A percentile compares a stretch with the other conserved stretches of the same genome.
These are phyloP conservation scores for Bombus cullumanus DNA, from an alignment of 1,140 invertebrate genomes.

Conservation along the genomic window DNA sequence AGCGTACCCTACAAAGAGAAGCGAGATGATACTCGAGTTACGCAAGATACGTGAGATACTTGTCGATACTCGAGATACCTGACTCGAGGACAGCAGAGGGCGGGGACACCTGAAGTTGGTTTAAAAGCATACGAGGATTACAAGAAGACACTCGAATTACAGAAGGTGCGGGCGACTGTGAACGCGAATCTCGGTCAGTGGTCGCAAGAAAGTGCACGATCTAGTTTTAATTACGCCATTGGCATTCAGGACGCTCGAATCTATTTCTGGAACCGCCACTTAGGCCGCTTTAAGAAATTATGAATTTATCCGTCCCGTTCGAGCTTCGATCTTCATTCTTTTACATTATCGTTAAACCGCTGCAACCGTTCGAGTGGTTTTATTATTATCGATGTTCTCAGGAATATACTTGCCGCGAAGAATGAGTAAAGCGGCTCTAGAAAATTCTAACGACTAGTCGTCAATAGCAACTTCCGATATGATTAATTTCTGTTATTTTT, in stretches of 20 bases:
- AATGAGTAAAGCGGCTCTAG: no score
- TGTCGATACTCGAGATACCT: constrained; percentile 56
- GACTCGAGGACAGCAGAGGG: constrained; percentile 3
- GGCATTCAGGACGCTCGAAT: constrained; percentile 39
- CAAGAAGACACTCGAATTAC: constrained; percentile 53
- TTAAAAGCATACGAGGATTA: constrained; percentile 38
- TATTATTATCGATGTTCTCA: background rate
- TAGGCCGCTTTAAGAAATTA: constrained; percentile 33
- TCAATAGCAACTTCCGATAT: background rate
- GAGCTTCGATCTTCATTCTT: background rate
- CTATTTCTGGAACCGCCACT: constrained; percentile 28
- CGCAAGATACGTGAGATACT: constrained; percentile 52
- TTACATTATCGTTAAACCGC: background rate
- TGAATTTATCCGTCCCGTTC: background rate
- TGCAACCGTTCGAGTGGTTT: background rate
- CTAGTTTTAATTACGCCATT: constrained; percentile 54
- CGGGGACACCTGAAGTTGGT: constrained; percentile 25
- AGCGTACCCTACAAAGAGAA: constrained; percentile 28
- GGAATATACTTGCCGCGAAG: background rate
- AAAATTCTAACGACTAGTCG: no score
- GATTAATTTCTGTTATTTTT: no score
- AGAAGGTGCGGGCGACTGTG: constrained; percentile 6
- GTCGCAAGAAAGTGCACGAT: constrained; percentile 46
- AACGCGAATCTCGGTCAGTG: constrained; percentile 52
- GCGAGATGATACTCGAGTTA: constrained; percentile 48